Evolutionary conservation across 2,113 vertebrate genomes (phyloP).

Genomic region (Ibidorhyncha struthersii): DNA sequence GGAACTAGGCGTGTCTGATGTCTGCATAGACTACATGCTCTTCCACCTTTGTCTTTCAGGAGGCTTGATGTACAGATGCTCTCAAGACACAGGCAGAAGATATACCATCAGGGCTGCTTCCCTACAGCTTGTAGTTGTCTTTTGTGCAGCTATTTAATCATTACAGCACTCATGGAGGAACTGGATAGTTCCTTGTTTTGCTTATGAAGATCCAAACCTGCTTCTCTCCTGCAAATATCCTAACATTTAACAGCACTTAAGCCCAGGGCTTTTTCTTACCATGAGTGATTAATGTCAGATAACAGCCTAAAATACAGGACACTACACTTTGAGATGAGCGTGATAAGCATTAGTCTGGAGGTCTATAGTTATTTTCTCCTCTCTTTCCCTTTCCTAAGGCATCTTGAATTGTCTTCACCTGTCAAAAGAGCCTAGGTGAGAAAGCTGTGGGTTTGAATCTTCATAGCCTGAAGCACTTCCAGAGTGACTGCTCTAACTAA

Average conservation of each 20-base stretch:
- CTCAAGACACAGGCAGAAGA: background rate
- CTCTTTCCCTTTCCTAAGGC: background rate
- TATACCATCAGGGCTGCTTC: rapidly evolving
- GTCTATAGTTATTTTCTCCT: background rate
- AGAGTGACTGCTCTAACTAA: background rate
- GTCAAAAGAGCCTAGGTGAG: background rate
- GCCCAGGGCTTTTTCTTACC: background rate
- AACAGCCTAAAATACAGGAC: background rate
- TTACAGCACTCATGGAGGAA: background rate
- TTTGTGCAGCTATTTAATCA: background rate
- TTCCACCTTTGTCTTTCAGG: background rate
- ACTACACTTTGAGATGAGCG: background rate
- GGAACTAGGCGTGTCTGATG: background rate
- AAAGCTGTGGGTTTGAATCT: background rate
- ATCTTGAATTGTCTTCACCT: background rate
- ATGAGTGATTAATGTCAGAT: background rate
- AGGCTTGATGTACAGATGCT: background rate
- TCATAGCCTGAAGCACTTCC: background rate
- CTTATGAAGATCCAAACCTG: background rate
- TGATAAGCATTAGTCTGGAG: background rate
- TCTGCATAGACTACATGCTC: background rate
- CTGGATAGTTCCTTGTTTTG: background rate
- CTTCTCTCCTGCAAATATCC: background rate
- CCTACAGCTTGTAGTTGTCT: background rate
- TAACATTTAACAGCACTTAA: background rate